Evolutionary conservation across 2,113 vertebrate species (phyloP).

Genomic region (Illadopsis cleaveri): DNA sequence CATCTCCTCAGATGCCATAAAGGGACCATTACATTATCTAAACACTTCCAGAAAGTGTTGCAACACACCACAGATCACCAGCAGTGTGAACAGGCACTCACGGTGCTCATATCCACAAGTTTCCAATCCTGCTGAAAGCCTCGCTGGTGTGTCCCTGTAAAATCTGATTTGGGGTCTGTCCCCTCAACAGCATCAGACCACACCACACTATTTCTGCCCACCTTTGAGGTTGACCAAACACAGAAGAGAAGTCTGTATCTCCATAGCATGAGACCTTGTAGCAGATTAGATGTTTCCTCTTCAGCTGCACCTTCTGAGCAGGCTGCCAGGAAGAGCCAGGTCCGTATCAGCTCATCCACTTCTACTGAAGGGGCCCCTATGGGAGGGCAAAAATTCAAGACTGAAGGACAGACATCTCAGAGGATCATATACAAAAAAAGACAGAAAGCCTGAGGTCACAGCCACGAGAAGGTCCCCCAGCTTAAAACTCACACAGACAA

Average conservation of each 20-base stretch:
- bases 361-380: accelerated
- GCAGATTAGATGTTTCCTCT: background rate
- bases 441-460: background rate
- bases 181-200: background rate
- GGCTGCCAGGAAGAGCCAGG: background rate
- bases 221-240: background rate
- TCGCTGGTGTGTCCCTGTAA: background rate
- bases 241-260: background rate
- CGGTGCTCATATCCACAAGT: background rate
- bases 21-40: background rate
- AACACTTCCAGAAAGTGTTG: background rate
- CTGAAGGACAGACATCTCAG: background rate
- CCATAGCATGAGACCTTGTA: background rate
- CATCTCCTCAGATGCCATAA: too few relatives aligned
- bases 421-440: background rate
- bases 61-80: background rate
- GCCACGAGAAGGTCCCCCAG: background rate
- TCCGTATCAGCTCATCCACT: accelerated
- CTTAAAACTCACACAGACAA: background rate
- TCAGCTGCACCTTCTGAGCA: background rate
- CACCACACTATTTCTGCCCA: background rate
- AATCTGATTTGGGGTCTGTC: background rate
- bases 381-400: background rate
- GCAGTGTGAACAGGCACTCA: background rate
- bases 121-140: background rate